A percentile compares a stretch with the other conserved stretches of the same genome.
These are phyloP conservation scores for Brachionus manjavacas DNA, from an alignment of 1,140 invertebrate species.

Conservation along the genomic window DNA sequence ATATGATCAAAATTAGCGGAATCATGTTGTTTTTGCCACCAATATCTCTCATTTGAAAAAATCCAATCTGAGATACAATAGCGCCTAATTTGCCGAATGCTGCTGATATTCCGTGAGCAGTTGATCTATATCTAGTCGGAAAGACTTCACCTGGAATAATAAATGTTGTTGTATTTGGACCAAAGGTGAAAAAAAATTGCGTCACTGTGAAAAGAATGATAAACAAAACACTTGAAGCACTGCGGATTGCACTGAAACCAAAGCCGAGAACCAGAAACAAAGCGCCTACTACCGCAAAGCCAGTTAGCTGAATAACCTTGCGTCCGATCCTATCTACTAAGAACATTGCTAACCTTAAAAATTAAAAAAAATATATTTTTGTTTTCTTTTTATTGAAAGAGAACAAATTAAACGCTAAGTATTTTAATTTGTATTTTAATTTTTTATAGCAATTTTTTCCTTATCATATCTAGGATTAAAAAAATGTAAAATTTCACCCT, in stretches of 20 bases:
- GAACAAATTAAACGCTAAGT: not conserved
- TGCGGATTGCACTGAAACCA: not conserved
- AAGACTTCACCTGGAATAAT: conserved; percentile 38
- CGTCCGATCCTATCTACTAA: conserved; percentile 9
- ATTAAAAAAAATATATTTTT: not conserved
- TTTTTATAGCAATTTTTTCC: too few relatives aligned
- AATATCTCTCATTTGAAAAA: conserved; percentile 39
- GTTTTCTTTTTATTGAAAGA: not conserved
- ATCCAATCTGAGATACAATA: conserved; percentile 34
- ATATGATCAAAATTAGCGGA: conserved; percentile 18
- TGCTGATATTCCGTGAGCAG: conserved; percentile 36
- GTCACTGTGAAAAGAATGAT: conserved; percentile 1
- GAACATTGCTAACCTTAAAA: conserved; percentile 1
- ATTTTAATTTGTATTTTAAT: too few relatives aligned
- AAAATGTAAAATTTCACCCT: too few relatives aligned
- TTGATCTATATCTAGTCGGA: conserved; percentile 33
- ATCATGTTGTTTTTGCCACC: conserved; percentile 19
- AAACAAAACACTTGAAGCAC: not conserved
- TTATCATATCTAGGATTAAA: too few relatives aligned
- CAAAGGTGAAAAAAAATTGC: conserved; percentile 39
- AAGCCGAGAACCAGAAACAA: conserved; percentile 17
- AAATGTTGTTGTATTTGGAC: conserved; percentile 39
- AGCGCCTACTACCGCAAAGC: not conserved
- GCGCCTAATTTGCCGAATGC: conserved; percentile 37
- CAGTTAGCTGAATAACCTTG: conserved; percentile 26